Evolutionary conservation across 2,797 vertebrate genomes (phyloP).

Genomic region (Brotula barbata): DNA sequence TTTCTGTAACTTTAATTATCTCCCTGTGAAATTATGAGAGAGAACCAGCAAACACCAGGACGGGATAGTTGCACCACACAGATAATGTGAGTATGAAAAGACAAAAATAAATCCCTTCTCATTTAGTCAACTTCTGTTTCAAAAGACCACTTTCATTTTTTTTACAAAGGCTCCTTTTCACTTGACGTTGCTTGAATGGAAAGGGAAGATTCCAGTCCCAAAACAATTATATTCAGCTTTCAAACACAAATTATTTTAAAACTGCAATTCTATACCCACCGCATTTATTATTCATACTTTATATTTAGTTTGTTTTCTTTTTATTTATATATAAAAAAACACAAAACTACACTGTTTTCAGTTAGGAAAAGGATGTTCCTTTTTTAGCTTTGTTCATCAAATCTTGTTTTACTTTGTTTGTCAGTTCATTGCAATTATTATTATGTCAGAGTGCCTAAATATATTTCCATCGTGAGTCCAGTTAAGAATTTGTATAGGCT

Average conservation of each 20-base stretch:
- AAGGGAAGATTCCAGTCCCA: slow-evolving; percentile 53
- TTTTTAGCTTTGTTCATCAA: slow-evolving; percentile 34
- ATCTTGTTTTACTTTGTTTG: slow-evolving; percentile 51
- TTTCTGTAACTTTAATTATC: slow-evolving; percentile 13
- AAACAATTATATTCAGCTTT: slow-evolving; percentile 49
- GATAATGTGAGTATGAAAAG: slow-evolving; percentile 8
- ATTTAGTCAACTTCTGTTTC: slow-evolving; percentile 12
- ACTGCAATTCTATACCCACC: slow-evolving; percentile 45
- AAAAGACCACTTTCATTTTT: slow-evolving; percentile 35
- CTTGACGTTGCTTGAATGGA: slow-evolving; percentile 53
- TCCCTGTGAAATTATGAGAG: slow-evolving; percentile 13
- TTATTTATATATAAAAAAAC: no score
- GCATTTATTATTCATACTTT: slow-evolving; percentile 52
- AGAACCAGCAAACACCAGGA: slow-evolving; percentile 22
- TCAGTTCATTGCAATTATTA: slow-evolving; percentile 54
- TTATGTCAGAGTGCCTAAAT: slow-evolving; percentile 42
- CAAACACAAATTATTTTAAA: slow-evolving; percentile 58
- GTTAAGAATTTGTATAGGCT: slow-evolving; percentile 46
- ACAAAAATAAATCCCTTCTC: slow-evolving; percentile 12
- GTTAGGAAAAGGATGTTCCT: slow-evolving; percentile 2
- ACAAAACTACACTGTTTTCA: slow-evolving; percentile 23
- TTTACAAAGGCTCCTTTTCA: slow-evolving; percentile 34
- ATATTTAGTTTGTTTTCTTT: no score
- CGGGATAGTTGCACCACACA: slow-evolving; percentile 5
- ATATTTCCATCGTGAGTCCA: slow-evolving; percentile 41